Evolutionary conservation across 2,797 vertebrate species (phyloP), one percentile per base, ranked within the genome.

Genomic region (Chaenodraco wilsoni): DNA sequence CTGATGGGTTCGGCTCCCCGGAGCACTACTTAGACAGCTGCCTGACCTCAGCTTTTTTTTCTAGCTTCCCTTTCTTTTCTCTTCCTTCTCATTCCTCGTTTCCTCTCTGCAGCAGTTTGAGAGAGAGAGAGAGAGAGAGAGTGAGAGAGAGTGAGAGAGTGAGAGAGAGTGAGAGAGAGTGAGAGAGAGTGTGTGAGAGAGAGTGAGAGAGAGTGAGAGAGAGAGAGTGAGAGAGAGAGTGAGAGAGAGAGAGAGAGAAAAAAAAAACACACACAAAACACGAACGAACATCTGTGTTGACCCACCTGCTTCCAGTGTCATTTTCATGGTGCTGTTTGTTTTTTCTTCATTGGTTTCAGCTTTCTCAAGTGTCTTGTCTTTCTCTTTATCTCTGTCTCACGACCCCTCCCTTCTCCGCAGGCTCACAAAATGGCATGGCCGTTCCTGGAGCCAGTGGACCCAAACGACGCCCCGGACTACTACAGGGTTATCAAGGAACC

Each of bases 391-490:
- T 64, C 61, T 27, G 44, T 33, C 43, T 31, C 9, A n/a, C 5
- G 33, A 19, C 62, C 48, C 70, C 62, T 50, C 72, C 41, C 81
- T 60, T 65, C 44, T 73, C 72, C 64, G 58, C 79, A 99, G 97
- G 95, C 97, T 69, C 97, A 98, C 91, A 98, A 99, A 89, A 99
- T 98, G 98, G 98, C 97, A 1, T 99, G 98, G 98, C 98, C 98
- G 0, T 99, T 99, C 92, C 92, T 99, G 78, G 98, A 99, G 85
- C 97, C 98, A 0, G 98, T 99, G 82, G 98, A 99, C 82, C 96
- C 97, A 15, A 97, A 97, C 1, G 98, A 99, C 65, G 98, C 98
- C 69, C 98, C 97, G 31, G 98, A 99, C 94, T 99, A 99, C 91
- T 99, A 98, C 72, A 96, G 95, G 65, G 97, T 99, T 70, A 99